Conservation (phyloP, 2,113 vertebrate species). For the Megaceryle torquata region DNA sequence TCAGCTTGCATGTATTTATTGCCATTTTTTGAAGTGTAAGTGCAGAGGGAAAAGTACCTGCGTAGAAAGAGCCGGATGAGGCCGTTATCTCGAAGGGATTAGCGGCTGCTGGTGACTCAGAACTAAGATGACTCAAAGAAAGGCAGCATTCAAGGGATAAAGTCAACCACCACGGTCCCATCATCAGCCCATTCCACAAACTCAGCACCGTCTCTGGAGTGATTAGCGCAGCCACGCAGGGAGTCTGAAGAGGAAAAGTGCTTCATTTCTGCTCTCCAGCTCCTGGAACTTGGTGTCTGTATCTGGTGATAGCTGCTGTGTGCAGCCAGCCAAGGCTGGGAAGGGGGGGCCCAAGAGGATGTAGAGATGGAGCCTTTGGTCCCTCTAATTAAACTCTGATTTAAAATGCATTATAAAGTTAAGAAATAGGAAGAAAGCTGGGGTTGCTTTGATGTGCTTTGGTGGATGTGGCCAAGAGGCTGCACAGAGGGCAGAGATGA, state of each 20-base stretch:
- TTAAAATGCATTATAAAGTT: not conserved
- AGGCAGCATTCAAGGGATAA: slow-evolving; percentile 23
- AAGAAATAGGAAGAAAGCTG: not conserved
- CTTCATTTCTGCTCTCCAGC: not conserved
- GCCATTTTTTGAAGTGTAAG: not conserved
- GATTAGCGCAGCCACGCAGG: not conserved
- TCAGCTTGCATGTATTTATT: not conserved
- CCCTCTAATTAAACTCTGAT: slow-evolving; percentile 2
- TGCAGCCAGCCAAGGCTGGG: not conserved
- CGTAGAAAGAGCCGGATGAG: not conserved
- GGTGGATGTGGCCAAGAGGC: not conserved
- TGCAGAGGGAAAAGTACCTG: not conserved
- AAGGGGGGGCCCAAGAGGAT: not conserved
- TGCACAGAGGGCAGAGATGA: not conserved
- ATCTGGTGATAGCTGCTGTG: not conserved
- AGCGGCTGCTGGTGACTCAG: slow-evolving; percentile 40
- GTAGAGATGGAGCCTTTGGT: not conserved
- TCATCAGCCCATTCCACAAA: not conserved
- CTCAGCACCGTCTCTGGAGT: not conserved
- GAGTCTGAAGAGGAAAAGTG: not conserved
- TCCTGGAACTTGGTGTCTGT: not conserved
- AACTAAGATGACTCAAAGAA: slow-evolving; percentile 45
- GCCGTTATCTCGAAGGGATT: slow-evolving; percentile 24
- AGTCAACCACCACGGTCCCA: not conserved
- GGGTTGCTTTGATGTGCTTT: not conserved